A percentile compares a stretch with the other conserved stretches of the same genome.
Evolutionary conservation across 2,888 invertebrate genomes (phyloP).

Genomic region (Enchytraeus crypticus): DNA sequence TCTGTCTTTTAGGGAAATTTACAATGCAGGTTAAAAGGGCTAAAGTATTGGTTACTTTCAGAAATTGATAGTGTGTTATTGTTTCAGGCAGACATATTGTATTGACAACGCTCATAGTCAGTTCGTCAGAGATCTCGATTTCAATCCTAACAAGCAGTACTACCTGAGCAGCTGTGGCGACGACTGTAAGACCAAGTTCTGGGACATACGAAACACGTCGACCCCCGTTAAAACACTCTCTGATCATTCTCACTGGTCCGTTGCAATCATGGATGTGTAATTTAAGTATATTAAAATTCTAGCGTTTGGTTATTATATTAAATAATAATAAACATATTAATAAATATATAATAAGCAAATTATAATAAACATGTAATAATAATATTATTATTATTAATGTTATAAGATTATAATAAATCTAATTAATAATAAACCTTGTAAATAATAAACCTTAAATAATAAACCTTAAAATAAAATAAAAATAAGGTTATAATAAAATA

Average conservation of each 20-base stretch:
- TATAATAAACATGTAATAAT: neutral
- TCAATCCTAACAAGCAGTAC: conserved; percentile 95
- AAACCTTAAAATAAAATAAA: too few relatives aligned
- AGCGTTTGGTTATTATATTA: neutral
- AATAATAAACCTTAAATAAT: too few relatives aligned
- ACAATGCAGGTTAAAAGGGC: too few relatives aligned
- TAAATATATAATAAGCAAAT: neutral
- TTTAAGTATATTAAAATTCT: neutral
- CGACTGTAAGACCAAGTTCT: conserved; percentile 86
- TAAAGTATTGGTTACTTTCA: too few relatives aligned
- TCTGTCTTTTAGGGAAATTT: too few relatives aligned
- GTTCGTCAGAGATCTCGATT: conserved; percentile 79
- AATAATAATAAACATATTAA: neutral
- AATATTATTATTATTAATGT: neutral
- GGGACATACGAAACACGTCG: conserved; percentile 74
- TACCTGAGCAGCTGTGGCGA: conserved; percentile 88
- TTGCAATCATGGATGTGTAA: neutral
- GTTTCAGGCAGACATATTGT: conserved; percentile 62
- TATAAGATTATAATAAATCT: too few relatives aligned
- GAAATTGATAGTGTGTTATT: too few relatives aligned
- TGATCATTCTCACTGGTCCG: conserved; percentile 54
- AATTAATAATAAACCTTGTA: too few relatives aligned
- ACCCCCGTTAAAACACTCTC: conserved; percentile 62
- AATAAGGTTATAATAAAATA: too few relatives aligned
- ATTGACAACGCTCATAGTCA: conserved; percentile 82